A percentile compares a stretch with the other conserved stretches of the same genome.
These are phyloP conservation scores for Crocidura indochinensis DNA, from an alignment of 2,797 vertebrate genomes.

Conservation along the genomic window DNA sequence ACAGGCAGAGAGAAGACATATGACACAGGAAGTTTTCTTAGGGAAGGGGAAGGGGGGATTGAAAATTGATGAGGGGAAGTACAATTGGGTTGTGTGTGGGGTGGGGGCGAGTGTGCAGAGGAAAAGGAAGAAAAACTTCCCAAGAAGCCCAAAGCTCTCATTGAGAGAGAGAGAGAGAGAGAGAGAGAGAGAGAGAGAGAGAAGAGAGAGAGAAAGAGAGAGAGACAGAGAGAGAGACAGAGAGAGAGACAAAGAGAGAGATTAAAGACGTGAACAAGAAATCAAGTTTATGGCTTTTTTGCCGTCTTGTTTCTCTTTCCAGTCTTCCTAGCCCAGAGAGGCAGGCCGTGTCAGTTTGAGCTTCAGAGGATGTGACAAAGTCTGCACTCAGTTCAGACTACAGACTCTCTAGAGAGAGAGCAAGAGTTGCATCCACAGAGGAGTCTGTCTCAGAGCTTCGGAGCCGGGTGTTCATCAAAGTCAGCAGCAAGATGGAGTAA, in stretches of 20 bases:
- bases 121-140: conserved; percentile 7
- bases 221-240: background rate
- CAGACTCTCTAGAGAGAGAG: background rate
- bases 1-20: background rate
- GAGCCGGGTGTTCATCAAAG: background rate
- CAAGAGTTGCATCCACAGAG: background rate
- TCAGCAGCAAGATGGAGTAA: background rate
- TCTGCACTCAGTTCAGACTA: background rate
- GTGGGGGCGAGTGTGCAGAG: background rate
- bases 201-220: background rate
- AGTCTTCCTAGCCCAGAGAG: background rate
- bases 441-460: background rate
- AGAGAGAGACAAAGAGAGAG: background rate
- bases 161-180: background rate
- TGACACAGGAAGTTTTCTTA: background rate
- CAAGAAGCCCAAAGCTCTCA: background rate
- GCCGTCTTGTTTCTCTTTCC: background rate
- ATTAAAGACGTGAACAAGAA: background rate
- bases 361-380: background rate
- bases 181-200: background rate
- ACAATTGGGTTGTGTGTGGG: no score
- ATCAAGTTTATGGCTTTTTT: no score
- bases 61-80: conserved; percentile 14
- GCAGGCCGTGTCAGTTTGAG: fast-evolving
- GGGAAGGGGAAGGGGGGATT: background rate